These are phyloP conservation scores for Trisateles emortualis DNA, from an alignment of 2,888 invertebrate species.

Conservation along the genomic window DNA sequence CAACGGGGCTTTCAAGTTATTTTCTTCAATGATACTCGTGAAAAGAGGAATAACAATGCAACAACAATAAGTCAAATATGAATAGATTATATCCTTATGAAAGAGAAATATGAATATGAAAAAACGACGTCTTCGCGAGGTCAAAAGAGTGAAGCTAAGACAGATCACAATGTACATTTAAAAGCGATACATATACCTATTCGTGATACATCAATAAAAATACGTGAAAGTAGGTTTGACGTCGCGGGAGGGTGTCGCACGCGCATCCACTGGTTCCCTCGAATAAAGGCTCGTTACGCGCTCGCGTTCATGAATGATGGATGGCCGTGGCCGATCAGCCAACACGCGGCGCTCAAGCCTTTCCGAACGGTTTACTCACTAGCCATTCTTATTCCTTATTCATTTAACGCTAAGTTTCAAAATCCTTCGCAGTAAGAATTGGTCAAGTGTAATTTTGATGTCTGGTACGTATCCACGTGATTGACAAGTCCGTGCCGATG, in stretches of 20 bases:
- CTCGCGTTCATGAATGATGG: constrained; percentile 78
- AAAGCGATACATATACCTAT: constrained; percentile 56
- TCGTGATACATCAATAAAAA: constrained; percentile 71
- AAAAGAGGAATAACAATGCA: constrained; percentile 69
- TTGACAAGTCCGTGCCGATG: constrained; percentile 85
- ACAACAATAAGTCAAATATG: constrained; percentile 60
- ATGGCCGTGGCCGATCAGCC: constrained; percentile 77
- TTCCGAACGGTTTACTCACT: constrained; percentile 37
- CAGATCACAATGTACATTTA: constrained; percentile 65
- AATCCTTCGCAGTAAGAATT: constrained; percentile 46
- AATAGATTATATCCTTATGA: constrained; percentile 53
- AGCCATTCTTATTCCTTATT: constrained; percentile 48
- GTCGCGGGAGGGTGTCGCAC: constrained; percentile 64
- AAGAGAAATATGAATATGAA: constrained; percentile 58
- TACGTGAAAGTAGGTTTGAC: constrained; percentile 37
- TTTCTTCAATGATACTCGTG: constrained; percentile 64
- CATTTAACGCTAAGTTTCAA: constrained; percentile 49
- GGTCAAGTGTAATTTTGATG: constrained; percentile 62
- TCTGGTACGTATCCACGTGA: constrained; percentile 67
- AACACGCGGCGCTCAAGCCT: constrained; percentile 55
- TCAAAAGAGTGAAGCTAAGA: constrained; percentile 54
- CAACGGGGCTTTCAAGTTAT: constrained; percentile 62
- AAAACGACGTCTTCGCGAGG: constrained; percentile 45
- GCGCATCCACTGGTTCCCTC: constrained; percentile 64
- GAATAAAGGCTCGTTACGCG: constrained; percentile 84